Base-by-base conservation (phyloP, 2,797 vertebrate species). In the Catamblyrhynchus diadema region DNA sequence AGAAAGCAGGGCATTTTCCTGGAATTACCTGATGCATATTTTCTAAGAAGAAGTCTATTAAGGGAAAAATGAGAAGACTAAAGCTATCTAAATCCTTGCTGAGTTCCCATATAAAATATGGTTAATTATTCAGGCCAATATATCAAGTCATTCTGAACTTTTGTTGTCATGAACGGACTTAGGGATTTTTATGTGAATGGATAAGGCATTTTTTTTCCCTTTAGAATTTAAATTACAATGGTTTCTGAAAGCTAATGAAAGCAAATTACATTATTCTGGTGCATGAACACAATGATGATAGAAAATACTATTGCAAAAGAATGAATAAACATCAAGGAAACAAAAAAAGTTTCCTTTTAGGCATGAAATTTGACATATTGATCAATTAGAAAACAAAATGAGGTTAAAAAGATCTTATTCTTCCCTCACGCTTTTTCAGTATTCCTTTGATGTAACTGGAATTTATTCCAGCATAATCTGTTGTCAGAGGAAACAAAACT, bases 321-420 rank as follows among this genome's bases (percentile, higher is more conserved):
- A 81, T n/a, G 32, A 92, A 59, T 19, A 72, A 75, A 21, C 33
- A 64, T 73, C 41, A 56, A 0, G 0, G 48, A 88, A 90, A 84
- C 2, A 39, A 61, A 65, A 61, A 64, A 80, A 47, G 10, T 70
- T 92, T 79, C 47, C 24, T 61, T 88, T 33, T 21, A 79, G 32
- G 51, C 30, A 51, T 64, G 56, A 81, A 74, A 88, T 85, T 73
- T 81, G 70, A 82, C 71, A 60, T 70, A 64, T 39, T 77, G 44
- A 93, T 77, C 73, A 70, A 86, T 56, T 81, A 92, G 48, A 82
- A 95, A 71, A 35, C 35, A 81, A 91, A 93, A 86, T 64, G 24
- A 85, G n/a, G 35, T 66, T 84, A 70, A 79, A 86, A 88, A 84
- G 7, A 39, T 23, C 66, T 64, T 21, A 45, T 92, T 81, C 21